Base-by-base conservation (phyloP, 2,113 vertebrate genomes). In the Mastomys natalensis region DNA sequence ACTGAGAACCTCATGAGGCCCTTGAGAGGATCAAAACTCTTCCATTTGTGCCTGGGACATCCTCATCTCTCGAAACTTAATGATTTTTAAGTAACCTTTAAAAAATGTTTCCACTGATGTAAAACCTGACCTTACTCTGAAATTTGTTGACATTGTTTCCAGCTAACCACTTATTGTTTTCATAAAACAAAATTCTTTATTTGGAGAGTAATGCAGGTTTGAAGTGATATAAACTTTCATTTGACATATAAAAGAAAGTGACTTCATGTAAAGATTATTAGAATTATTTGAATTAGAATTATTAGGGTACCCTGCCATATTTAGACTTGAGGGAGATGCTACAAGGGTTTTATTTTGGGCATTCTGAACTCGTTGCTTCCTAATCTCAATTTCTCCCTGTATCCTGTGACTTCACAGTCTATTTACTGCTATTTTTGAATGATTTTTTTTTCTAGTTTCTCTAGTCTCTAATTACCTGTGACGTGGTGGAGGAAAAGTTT, bases 131-230 rank as follows among this genome's bases (percentile, higher is more conserved):
- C 16, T 88, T 51, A 80, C 45, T 76, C 89, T 92, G 45, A 73
- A 51, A 88, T 43, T 91, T 43, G 84, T 43, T 87, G 87, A 34
- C 7, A 34, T 60, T 66, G 60, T 87, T 93, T 62, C 77, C 24
- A 72, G 66, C 43, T 9, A n/a, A 64, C 70, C 68, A 66, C 37
- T 87, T 19, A 72, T 29, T 77, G 9, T 40, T 95, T 53, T 95
- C 88, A 90, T 70, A 92, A 90, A 55, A 43, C n/a, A n/a, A 94
- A 43, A 62, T 48, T 84, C 2, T 73, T 80, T 53, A 68, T 90
- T 62, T 95, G 62, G 31, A 80, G 95, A 91, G 37, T 77, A 95
- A 90, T 73, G n/a, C 4, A 58, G 37, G 55, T 92, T 94, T 96
- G 80, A 93, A 89, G 22, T 93, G n/a, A 95, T 84, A 80, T 70